A percentile compares a stretch with the other conserved stretches of the same genome.
phyloP scores from a whole-genome alignment of 2,888 invertebrate genomes.

The Melanchra persicariae region DNA sequence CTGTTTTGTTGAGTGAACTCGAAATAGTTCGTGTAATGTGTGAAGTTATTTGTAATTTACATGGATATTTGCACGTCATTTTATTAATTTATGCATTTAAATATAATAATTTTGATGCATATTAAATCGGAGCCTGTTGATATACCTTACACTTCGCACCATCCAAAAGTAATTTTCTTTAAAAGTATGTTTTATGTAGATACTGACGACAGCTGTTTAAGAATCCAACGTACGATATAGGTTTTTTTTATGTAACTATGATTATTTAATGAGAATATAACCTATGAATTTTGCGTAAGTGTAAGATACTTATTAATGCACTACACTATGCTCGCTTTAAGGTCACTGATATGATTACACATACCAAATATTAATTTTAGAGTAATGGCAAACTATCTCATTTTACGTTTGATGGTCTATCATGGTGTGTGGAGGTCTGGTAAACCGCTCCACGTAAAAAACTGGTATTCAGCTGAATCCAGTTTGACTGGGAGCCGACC shows the following conservation, averaged over 20 bases:
- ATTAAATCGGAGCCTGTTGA: slow-evolving; percentile 8
- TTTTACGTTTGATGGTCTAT: background rate
- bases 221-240: no score
- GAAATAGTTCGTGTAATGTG: slow-evolving; percentile 6
- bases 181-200: no score
- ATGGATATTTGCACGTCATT: background rate
- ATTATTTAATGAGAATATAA: no score
- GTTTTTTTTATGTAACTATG: no score
- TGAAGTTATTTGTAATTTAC: slow-evolving; percentile 18
- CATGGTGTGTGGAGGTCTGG: background rate
- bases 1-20: slow-evolving; percentile 18
- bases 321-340: background rate
- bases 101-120: slow-evolving; percentile 8
- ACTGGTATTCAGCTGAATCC: no score
- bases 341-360: background rate
- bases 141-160: no score
- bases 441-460: no score
- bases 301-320: background rate
- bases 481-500: no score
- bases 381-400: background rate
- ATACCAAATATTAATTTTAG: background rate
- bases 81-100: slow-evolving; percentile 4
- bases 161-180: no score
- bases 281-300: no score
- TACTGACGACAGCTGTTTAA: no score